phyloP scores from a whole-genome alignment of 1,140 invertebrate genomes.

The Drosophila bocki region DNA sequence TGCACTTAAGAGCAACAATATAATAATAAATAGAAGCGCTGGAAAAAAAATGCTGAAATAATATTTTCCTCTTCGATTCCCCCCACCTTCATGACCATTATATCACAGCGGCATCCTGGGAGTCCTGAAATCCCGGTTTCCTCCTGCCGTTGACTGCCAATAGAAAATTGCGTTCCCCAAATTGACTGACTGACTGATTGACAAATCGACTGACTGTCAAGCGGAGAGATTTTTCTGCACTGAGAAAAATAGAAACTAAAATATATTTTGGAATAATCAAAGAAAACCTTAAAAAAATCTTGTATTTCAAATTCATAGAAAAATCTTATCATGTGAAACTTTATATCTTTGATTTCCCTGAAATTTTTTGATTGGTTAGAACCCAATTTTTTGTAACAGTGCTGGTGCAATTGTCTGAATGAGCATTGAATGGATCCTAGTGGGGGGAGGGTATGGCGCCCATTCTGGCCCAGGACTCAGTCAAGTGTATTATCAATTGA shows the following conservation, averaged over 20 bases:
- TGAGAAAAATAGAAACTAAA: not conserved
- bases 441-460: constrained; percentile 1
- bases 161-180: constrained; percentile 69
- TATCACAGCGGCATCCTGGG: constrained; percentile 21
- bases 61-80: constrained; percentile 51
- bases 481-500: constrained; percentile 81
- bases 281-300: not conserved
- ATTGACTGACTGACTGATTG: constrained; percentile 46
- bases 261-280: not conserved
- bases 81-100: constrained; percentile 2
- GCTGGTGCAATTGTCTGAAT: constrained; percentile 70
- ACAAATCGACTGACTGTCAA: constrained; percentile 39
- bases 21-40: constrained; percentile 54
- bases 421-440: constrained; percentile 55
- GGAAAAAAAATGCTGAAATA: constrained; percentile 28
- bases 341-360: not conserved
- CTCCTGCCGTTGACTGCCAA: constrained; percentile 64
- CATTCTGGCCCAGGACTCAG: constrained; percentile 39
- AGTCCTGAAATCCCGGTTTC: constrained; percentile 18
- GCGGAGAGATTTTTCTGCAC: constrained; percentile 14
- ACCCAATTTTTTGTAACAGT: not conserved
- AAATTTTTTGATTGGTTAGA: not conserved
- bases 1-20: constrained; percentile 73
- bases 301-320: not conserved
- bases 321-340: too few species aligned